Conservation (phyloP, 30 jellyfish, hydroid and myxozoan species). For the Rhopilema esculentum region DNA sequence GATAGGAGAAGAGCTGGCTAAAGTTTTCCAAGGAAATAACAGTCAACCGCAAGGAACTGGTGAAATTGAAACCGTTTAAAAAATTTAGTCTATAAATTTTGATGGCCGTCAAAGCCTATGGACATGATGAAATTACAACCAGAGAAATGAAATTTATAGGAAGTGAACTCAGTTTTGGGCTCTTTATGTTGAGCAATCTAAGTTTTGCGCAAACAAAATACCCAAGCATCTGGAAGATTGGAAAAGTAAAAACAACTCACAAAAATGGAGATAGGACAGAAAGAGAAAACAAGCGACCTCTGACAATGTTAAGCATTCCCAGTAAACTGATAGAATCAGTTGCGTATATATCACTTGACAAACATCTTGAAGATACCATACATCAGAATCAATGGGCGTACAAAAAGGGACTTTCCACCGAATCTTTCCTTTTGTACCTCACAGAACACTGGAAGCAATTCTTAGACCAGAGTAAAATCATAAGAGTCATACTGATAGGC, state of each 20-base stretch:
- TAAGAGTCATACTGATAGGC: slow-evolving; percentile 45
- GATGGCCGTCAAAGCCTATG: slow-evolving; percentile 46
- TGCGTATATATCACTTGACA: slow-evolving; percentile 44
- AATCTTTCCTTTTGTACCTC: slow-evolving; percentile 31
- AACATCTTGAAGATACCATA: slow-evolving; percentile 45
- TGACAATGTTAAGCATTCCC: slow-evolving; percentile 55
- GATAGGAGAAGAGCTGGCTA: slow-evolving; percentile 43
- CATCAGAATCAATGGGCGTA: slow-evolving; percentile 61
- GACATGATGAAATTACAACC: slow-evolving; percentile 34
- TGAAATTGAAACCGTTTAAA: too few species aligned
- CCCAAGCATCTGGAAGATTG: slow-evolving; percentile 40
- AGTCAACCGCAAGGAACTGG: too few species aligned
- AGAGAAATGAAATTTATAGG: slow-evolving; percentile 45
- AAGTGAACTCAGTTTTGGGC: slow-evolving; percentile 31
- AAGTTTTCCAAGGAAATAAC: too few species aligned
- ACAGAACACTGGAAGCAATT: slow-evolving; percentile 64
- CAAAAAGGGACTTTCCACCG: slow-evolving; percentile 51
- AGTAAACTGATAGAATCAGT: slow-evolving; percentile 57
- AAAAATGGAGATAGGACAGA: slow-evolving; percentile 46
- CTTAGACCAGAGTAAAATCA: slow-evolving; percentile 36
- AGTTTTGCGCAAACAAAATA: slow-evolving; percentile 37
- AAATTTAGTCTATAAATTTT: too few species aligned
- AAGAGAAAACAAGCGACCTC: slow-evolving; percentile 48
- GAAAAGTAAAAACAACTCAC: slow-evolving; percentile 39
- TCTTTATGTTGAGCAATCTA: slow-evolving; percentile 42